Evolutionary conservation across 2,888 invertebrate species (phyloP), one percentile per base, ranked within the genome.

Genomic region (Anticlea derivata): DNA sequence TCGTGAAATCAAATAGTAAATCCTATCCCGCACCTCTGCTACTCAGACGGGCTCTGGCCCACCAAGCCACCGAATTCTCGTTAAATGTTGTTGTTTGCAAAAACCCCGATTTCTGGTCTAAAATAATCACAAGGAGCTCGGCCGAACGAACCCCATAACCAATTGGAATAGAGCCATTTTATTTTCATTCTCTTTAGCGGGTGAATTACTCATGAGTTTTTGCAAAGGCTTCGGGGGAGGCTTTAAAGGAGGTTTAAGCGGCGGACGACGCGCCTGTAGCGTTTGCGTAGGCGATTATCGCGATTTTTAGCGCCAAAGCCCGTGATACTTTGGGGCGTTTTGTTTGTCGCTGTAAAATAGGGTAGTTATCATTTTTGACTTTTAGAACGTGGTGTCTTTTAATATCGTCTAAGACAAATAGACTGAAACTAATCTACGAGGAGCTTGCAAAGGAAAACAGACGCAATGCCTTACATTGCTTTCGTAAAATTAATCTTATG

Each of bases 241-340:
- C 31, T 44, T 22, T 33, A 41, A 26, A 41, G 40, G 13, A 43
- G 37, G 41, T 46, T 46, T 46, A 47, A 48, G 29, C 43, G 17
- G 22, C 31, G 24, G 34, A 37, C 13, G 37, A 29, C 37, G 46
- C 44, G 35, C 52, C 46, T 30, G 33, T 22, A 35, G 59, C 61
- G 68, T 73, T 72, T 68, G 70, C 65, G 55, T 64, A 61, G 55
- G 66, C 61, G 72, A 74, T 74, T 63, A 76, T 72, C 67, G 61
- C 72, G 66, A 70, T 71, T 69, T 66, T 61, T 58, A 63, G 61
- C 70, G 63, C 71, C 56, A 49, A 64, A 61, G 50, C 50, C 56
- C 60, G 66, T 56, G 64, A 64, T 61, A 63, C 70, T 72, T 60
- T 50, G 57, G 52, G 59, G 66, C 50, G 61, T 58, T 57, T 58